These are phyloP conservation scores for Larimichthys crocea DNA, from an alignment of 2,113 vertebrate genomes.

Conservation along the genomic window DNA sequence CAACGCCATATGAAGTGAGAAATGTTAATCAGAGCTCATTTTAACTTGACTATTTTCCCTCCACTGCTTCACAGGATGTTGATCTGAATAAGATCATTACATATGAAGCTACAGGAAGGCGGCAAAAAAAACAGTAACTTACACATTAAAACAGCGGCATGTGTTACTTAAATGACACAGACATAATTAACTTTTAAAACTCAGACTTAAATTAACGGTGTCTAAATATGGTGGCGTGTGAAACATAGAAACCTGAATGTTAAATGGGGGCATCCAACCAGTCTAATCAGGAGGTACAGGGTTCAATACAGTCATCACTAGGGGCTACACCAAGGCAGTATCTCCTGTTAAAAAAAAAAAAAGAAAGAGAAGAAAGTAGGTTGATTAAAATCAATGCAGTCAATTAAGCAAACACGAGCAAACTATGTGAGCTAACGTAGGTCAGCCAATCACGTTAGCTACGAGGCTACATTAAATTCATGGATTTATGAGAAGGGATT, in stretches of 20 bases:
- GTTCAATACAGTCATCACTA: conserved; percentile 85
- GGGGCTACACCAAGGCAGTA: conserved; percentile 69
- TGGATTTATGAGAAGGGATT: not conserved
- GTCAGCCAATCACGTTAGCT: conserved; percentile 23
- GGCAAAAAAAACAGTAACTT: not conserved
- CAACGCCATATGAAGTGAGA: not conserved
- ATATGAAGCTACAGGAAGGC: not conserved
- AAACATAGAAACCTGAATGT: conserved; percentile 79
- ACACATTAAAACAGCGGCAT: not conserved
- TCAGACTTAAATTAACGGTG: not conserved
- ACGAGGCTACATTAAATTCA: conserved; percentile 7
- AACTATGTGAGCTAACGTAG: conserved; percentile 55
- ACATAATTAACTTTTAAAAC: not conserved
- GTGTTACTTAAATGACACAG: not conserved
- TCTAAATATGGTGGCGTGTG: conserved; percentile 51
- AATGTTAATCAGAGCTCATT: not conserved
- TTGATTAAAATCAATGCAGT: conserved; percentile 73
- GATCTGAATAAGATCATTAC: not conserved
- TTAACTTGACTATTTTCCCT: not conserved
- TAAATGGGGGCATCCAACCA: conserved; percentile 85
- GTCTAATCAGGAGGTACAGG: conserved; percentile 84
- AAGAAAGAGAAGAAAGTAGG: conserved; percentile 53
- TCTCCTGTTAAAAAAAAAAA: conserved; percentile 75
- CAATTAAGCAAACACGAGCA: conserved; percentile 64
- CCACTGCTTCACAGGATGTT: not conserved